These are phyloP conservation scores for Leucosticte australis DNA, from an alignment of 2,113 vertebrate species.

Conservation along the genomic window DNA sequence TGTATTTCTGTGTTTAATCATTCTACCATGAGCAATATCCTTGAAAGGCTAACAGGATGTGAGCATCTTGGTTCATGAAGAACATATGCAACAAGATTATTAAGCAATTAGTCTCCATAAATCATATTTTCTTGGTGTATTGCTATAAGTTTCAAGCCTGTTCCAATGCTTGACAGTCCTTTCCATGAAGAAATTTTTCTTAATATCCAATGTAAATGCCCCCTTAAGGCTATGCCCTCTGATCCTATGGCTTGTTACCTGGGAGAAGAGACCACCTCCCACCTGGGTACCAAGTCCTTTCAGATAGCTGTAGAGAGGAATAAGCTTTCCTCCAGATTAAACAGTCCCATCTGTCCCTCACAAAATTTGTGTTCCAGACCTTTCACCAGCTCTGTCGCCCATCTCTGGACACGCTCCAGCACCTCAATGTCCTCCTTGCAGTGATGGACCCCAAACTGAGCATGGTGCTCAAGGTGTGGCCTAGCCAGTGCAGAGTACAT, in stretches of 20 bases:
- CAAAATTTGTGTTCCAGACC: neutral
- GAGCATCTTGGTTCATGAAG: neutral
- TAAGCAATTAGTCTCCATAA: neutral
- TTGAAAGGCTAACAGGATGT: neutral
- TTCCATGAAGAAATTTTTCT: neutral
- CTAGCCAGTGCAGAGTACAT: rapidly evolving
- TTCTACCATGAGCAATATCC: neutral
- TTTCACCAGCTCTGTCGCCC: neutral
- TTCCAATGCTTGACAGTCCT: neutral
- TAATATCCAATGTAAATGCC: neutral
- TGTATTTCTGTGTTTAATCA: constrained; percentile 2
- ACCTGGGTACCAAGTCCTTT: neutral
- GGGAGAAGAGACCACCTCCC: neutral
- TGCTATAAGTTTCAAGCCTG: neutral
- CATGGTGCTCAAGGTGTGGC: rapidly evolving
- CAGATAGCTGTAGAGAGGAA: neutral
- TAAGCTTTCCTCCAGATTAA: neutral
- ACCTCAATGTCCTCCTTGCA: neutral
- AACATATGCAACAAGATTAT: constrained; percentile 10
- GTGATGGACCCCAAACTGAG: neutral
- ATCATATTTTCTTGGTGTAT: neutral
- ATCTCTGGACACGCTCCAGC: neutral
- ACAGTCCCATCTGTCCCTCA: neutral
- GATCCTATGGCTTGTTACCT: neutral
- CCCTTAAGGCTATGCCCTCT: neutral